Evolutionary conservation across 1,140 invertebrate species (phyloP), one percentile per base, ranked within the genome.

Genomic region (Bombus balteatus): DNA sequence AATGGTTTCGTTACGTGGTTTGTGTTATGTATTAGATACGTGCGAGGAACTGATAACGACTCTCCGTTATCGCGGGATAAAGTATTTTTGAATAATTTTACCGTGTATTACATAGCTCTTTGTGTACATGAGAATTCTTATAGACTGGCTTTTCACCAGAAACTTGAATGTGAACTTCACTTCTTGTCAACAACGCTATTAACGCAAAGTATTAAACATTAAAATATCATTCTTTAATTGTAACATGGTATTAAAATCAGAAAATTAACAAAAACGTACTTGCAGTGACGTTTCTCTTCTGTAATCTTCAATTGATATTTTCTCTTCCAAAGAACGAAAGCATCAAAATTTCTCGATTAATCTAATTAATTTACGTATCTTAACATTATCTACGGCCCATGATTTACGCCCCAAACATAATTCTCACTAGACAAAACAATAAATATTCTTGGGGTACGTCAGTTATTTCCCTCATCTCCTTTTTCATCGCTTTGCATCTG

Each of bases 31-130:
- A 82, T 72, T 68, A 76, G 72, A 53, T 53, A 76, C 59, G 72
- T 43, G 53, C 57, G 0, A 28, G 15, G 41, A 41, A 53, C n/a
- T 57, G 80, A 83, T 77, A 77, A 77, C 74, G 73, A 39, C 37
- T 5, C 59, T 8, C 68, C 12, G 37, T 77, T 77, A 83, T 68
- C 62, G 37, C 6, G 65, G 28, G 81, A 83, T 77, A 77, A 77
- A 83, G 22, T 53, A 68, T 76, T 83, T 43, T 39, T 53, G 34
- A 76, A 41, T 83, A 68, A 68, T 83, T 76, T 68, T 59, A 41
- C 8, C 34, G 5, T 6, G 47, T 9, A 25, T 15, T 25, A n/a
- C 15, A 13, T 25, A 37, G 28, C 41, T 34, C 39, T 57, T 25
- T 57, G 37, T 22, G 15, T 22, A 15, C 22, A 3, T 32, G 10